These are phyloP conservation scores for Microcebus murinus DNA, from an alignment of 2,113 vertebrate genomes.

Conservation along the genomic window DNA sequence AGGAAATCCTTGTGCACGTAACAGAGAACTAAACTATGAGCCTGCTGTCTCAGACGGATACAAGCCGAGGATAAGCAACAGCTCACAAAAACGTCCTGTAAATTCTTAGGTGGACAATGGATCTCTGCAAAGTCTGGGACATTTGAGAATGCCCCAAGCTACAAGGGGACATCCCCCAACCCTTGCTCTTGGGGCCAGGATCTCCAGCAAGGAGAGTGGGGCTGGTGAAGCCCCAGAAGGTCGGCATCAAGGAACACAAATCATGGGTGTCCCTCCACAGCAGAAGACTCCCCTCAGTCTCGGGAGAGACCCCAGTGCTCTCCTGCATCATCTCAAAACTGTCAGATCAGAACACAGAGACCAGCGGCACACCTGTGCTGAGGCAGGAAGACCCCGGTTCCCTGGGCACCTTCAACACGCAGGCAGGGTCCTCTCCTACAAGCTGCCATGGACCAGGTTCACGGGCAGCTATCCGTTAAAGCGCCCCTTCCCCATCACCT, in stretches of 20 bases:
- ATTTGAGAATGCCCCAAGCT: not conserved
- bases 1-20: not conserved
- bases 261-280: not conserved
- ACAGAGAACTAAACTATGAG: not conserved
- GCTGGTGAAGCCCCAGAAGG: not conserved
- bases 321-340: not conserved
- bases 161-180: not conserved
- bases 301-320: not conserved
- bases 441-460: not conserved
- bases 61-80: not conserved
- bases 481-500: not conserved
- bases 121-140: not conserved
- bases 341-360: not conserved
- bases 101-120: not conserved
- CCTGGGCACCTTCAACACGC: not conserved
- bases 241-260: not conserved
- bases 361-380: not conserved
- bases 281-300: not conserved
- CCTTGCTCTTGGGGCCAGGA: not conserved
- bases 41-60: not conserved
- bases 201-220: not conserved
- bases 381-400: not conserved
- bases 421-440: not conserved
- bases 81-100: not conserved
- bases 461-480: not conserved